These are phyloP conservation scores for Nansenia antarctica DNA, from an alignment of 2,113 vertebrate genomes.

Conservation along the genomic window DNA sequence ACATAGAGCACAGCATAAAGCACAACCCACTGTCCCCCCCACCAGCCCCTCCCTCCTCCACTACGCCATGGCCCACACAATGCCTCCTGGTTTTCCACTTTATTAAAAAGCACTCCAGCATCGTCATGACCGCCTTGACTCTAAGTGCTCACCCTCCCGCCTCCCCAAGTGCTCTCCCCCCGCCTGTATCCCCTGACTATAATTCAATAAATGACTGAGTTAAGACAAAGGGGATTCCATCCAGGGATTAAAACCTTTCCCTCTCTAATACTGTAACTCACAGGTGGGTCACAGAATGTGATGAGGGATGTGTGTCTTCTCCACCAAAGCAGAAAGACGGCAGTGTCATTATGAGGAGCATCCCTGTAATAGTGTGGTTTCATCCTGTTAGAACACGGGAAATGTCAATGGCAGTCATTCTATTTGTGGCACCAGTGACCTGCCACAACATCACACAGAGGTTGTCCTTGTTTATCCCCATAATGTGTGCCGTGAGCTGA, in stretches of 20 bases:
- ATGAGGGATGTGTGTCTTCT: neutral
- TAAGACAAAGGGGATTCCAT: conserved; percentile 31
- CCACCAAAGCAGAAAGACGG: neutral
- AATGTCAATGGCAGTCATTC: conserved; percentile 50
- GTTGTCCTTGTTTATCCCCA: conserved; percentile 43
- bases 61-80: conserved; percentile 39
- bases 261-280: neutral
- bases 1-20: too few species aligned
- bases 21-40: conserved; percentile 55
- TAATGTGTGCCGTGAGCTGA: neutral
- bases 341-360: neutral
- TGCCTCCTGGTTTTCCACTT: conserved; percentile 62
- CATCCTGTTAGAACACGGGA: neutral
- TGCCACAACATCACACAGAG: conserved; percentile 35
- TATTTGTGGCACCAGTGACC: conserved; percentile 39
- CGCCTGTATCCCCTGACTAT: conserved; percentile 34
- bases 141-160: conserved; percentile 55
- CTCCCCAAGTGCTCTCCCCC: conserved; percentile 47
- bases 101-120: conserved; percentile 71
- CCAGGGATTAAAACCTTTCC: neutral
- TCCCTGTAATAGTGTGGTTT: neutral
- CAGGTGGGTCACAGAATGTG: neutral
- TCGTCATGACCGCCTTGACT: conserved; percentile 50
- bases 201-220: conserved; percentile 58
- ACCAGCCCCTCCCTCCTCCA: neutral